phyloP scores from a whole-genome alignment of 2,113 vertebrate genomes.

The zebrafish (Danio rerio) region GRCz12tu NC_133180.1:78437001-78437500 shows the following conservation, averaged over 20 bases:
- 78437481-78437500: constrained; percentile 65
- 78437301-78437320: constrained; percentile 65
- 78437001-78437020: too few relatives aligned
- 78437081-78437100: not conserved
- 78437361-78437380: constrained; percentile 82
- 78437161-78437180: too few relatives aligned
- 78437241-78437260: constrained; percentile 75
- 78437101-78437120: not conserved
- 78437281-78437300: not conserved
- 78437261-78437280: too few relatives aligned
- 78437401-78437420: constrained; percentile 80
- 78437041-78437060: constrained; percentile 69
- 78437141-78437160: not conserved
- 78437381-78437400: constrained; percentile 86
- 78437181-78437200: not conserved
- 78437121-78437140: not conserved
- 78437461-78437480: constrained; percentile 79
- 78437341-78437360: constrained; percentile 87
- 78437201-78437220: too few relatives aligned
- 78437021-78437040: constrained; percentile 65
- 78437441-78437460: not conserved
- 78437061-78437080: constrained; percentile 81
- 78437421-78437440: not conserved
- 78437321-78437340: constrained; percentile 90
- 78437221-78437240: constrained; percentile 74